Evolutionary conservation across 2,797 vertebrate genomes (phyloP), one percentile per base, ranked within the genome.

Genomic region (Florisuga fusca): DNA sequence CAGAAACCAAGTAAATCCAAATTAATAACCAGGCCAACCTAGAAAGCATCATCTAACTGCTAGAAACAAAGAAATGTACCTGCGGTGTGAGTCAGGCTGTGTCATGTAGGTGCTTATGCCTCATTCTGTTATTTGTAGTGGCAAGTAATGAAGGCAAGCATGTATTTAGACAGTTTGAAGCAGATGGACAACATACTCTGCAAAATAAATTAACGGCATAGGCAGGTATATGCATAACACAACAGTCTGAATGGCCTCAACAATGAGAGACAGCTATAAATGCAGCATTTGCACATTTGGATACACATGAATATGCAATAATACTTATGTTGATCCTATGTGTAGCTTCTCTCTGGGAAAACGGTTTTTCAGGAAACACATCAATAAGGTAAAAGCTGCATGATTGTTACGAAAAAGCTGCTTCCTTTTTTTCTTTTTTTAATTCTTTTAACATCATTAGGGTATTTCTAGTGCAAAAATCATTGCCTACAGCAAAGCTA

Each of bases 51-150:
- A 63, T 41, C 55, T 89, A 77, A 41, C 31, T 79, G 72, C 41
- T 57, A 59, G 7, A 90, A 93, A 90, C 63, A 88, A 89, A 91
- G 53, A 84, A 72, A 76, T 25, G 4, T n/a, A 89, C 53, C 64
- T 61, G 58, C 15, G 19, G 89, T 62, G 64, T 38, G n/a, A 94
- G 78, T 74, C 64, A 89, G 59, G 16, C 21, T 93, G 25, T 73
- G 91, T 73, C 89, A 80, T 34, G 41, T 31, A 92, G 53, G 53
- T 20, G 87, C 41, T 87, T 93, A 84, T 19, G 27, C 43, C 34
- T 92, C 90, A 87, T 53, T 90, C 84, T 86, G 82, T 90, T 34
- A 91, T 87, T 91, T 93, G 45, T 50, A 61, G 61, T 27, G 79
- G 64, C 36, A 92, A 79, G 33, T 55, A 94, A 85, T 53, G 62